Conservation (phyloP, 2,888 invertebrate genomes). For the Hirtodrosophila cameraria region DNA sequence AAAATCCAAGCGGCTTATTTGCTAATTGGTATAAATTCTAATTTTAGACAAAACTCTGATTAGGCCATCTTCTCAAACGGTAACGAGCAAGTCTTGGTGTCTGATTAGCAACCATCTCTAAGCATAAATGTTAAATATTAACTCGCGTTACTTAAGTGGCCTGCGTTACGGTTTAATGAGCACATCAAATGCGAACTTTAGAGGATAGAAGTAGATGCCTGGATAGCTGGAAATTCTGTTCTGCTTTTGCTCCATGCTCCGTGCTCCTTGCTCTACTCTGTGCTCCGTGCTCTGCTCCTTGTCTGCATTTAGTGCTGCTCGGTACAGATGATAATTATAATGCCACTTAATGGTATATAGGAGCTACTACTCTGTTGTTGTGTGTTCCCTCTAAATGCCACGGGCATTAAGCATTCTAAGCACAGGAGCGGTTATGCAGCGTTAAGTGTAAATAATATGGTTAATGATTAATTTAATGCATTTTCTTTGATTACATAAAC, state of each 20-base stretch:
- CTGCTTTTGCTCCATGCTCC: conserved; percentile 18
- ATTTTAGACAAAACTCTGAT: conserved; percentile 42
- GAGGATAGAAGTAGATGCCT: conserved; percentile 41
- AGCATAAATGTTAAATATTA: conserved; percentile 48
- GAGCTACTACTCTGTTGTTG: conserved; percentile 27
- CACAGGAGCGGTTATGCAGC: conserved; percentile 32
- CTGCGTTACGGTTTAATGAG: conserved; percentile 63
- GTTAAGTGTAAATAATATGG: background rate
- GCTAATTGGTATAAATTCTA: conserved; percentile 55
- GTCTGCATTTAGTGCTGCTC: conserved; percentile 26
- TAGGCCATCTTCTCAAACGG: conserved; percentile 23
- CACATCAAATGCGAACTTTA: conserved; percentile 65
- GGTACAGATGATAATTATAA: conserved; percentile 71
- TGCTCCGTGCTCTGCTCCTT: background rate
- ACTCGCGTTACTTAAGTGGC: conserved; percentile 49
- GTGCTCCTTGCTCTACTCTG: background rate
- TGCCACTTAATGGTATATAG: conserved; percentile 67
- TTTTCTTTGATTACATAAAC: background rate
- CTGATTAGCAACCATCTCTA: conserved; percentile 45
- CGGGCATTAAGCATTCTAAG: conserved; percentile 20
- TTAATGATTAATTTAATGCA: background rate
- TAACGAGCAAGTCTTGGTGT: conserved; percentile 8
- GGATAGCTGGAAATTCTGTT: conserved; percentile 22
- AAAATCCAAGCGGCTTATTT: conserved; percentile 59
- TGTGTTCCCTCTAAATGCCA: conserved; percentile 11